Conservation (phyloP, 2,797 vertebrate genomes). For the Dendrocincla fuliginosa region DNA sequence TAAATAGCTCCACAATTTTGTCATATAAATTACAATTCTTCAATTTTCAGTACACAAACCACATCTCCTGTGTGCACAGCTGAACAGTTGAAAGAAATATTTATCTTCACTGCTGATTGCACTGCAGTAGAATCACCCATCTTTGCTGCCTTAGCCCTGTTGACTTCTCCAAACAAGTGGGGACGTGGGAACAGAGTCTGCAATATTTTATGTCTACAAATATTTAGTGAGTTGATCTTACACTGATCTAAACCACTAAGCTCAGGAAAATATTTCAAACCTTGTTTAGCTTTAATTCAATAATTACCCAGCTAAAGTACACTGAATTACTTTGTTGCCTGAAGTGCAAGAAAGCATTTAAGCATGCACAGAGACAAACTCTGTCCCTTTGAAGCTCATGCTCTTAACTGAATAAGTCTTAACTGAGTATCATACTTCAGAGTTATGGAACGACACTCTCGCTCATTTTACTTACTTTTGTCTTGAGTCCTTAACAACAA, state of each 20-base stretch:
- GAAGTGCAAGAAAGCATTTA: background rate
- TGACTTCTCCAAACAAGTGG: background rate
- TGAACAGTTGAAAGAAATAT: background rate
- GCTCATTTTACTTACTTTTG: slow-evolving; percentile 19
- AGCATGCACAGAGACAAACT: background rate
- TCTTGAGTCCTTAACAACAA: slow-evolving; percentile 32
- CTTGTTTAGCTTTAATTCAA: background rate
- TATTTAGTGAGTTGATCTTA: background rate
- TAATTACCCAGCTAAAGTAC: background rate
- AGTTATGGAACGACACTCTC: slow-evolving; percentile 18
- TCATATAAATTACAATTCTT: background rate
- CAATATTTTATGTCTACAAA: background rate
- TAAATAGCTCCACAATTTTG: background rate
- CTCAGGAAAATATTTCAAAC: background rate
- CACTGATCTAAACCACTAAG: background rate
- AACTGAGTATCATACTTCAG: background rate
- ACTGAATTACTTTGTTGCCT: background rate
- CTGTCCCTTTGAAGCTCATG: background rate
- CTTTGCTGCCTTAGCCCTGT: background rate
- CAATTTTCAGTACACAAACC: background rate
- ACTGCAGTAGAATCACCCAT: background rate
- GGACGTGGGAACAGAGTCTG: background rate
- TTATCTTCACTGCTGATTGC: background rate
- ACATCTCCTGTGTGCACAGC: background rate
- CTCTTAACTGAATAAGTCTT: background rate